Evolutionary conservation across 2,113 vertebrate species (phyloP), one percentile per base, ranked within the genome.

Genomic region (Zingel zingel): DNA sequence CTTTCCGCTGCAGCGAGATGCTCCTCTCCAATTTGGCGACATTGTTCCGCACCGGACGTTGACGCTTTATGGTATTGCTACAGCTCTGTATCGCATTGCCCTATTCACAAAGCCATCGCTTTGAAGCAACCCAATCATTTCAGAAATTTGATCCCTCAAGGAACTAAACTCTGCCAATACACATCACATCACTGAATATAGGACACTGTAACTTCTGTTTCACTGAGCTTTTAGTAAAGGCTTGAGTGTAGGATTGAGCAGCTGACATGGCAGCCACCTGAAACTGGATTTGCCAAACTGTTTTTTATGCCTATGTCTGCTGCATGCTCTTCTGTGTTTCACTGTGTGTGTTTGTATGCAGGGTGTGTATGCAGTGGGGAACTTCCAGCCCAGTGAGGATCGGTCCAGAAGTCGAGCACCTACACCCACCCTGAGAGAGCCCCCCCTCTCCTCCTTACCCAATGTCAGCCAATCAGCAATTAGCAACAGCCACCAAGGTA

Each of bases 321-420:
- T 51, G 0, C 47, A 57, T 69, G 15, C 3, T 19, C 27, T 18
- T 45, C 27, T 61, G 5, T 54, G 19, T 73, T 4, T 33, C 27
- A 48, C 25, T 62, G 56, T 30, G 33, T 54, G n/a, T 77, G 58
- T 63, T n/a, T 75, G 2, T 59, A 30, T 90, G 36, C 81, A 99
- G 98, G 97, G 97, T 54, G 91, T 98, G 13, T 99, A 98, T 59
- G 97, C 98, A 12, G 98, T 98, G 89, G 97, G 98, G 47, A 98
- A 98, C 88, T 99, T 99, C 91, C 94, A 97, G 83, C 97, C 97
- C 7, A 97, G 96, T 48, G 96, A 98, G 14, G 97, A 98, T 62
- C 96, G 93, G 25, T 90, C 94, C 66, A 92, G 95, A 80, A 82
- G 76, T 71, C 94, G 89, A 59, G 87, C 84, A 7, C 78, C 87